Evolutionary conservation across 2,113 vertebrate species (phyloP), one percentile per base, ranked within the genome.

Genomic region (Urocitellus parryii): DNA sequence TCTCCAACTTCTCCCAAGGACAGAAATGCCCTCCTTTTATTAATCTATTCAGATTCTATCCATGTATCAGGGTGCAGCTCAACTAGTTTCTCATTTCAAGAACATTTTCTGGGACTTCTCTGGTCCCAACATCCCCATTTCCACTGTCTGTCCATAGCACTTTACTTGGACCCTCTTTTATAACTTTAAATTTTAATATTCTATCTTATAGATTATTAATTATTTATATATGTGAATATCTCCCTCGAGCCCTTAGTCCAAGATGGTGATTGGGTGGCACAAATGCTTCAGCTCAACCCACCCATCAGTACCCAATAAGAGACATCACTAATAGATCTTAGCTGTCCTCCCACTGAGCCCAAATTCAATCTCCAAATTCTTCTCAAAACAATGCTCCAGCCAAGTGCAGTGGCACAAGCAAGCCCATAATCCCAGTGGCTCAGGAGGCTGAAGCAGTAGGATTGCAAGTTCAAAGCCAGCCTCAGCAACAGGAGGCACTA

Each of bases 361-460:
- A 92, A 80, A 78, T 27, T 67, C 58, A 79, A n/a, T 76, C 87
- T 90, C 73, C 91, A 94, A 85, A 93, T 90, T 9, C 22, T 85
- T 90, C 37, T 72, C 0, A 5, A 89, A 94, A 86, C 18, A 61
- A 9, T 92, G 18, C 34, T 85, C 68, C 13, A 83, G 61, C 53
- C n/a, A 96, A 61, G 56, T 6, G 56, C 20, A 22, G 20, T 58
- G 56, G 56, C 5, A 8, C 45, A 45, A 53, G 13, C 45, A 53
- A 13, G 51, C 51, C 51, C 3, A 4, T 53, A 53, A 53, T 53
- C 14, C 51, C 16, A 53, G 51, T 53, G 51, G 51, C 51, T 53
- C 13, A 16, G 51, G 51, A 53, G 51, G 51, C 14, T 16, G 51
- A 53, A 14, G 51, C 51, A 53, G 51, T 13, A 53, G 51, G 51